Evolutionary conservation across 2,888 invertebrate species (phyloP), one percentile per base, ranked within the genome.

Genomic region (Diogma glabrata): DNA sequence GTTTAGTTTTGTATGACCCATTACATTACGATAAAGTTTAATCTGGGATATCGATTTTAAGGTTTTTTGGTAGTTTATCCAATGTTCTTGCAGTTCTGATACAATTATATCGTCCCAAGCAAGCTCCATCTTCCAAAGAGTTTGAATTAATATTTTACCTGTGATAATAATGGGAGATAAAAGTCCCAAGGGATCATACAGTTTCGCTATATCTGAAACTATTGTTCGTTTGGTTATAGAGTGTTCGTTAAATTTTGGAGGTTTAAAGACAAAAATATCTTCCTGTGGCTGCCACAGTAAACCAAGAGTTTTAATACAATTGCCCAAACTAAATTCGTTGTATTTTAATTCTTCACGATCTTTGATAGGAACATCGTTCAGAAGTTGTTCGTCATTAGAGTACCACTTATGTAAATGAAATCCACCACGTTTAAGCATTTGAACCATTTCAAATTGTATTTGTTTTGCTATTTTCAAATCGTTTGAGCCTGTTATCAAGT

Each of bases 231-330:
- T 50, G 10, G 43, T 50, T 48, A 30, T 17, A 30, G 19, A n/a
- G 6, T 23, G n/a, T 58, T 51, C 63, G 55, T 53, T 65, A n/a
- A n/a, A n/a, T n/a, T n/a, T n/a, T n/a, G n/a, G n/a, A n/a, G n/a
- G n/a, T n/a, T n/a, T n/a, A n/a, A n/a, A n/a, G n/a, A n/a, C n/a
- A n/a, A n/a, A n/a, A n/a, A n/a, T n/a, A n/a, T n/a, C n/a, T n/a
- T n/a, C n/a, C n/a, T n/a, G n/a, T n/a, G n/a, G n/a, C n/a, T n/a
- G n/a, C n/a, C n/a, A n/a, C n/a, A 28, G n/a, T n/a, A 28, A 28
- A n/a, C 28, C 28, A 3, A 1, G 64, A 12, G 28, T n/a, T n/a
- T 4, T 28, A 14, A 36, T 4, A 4, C 36, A 36, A 36, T 36
- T 5, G 7, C 3, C 8, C 7, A 36, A 16, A 36, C 8, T 36